These are phyloP conservation scores for Actinemys pallida DNA, from an alignment of 2,113 vertebrate species.

Conservation along the genomic window DNA sequence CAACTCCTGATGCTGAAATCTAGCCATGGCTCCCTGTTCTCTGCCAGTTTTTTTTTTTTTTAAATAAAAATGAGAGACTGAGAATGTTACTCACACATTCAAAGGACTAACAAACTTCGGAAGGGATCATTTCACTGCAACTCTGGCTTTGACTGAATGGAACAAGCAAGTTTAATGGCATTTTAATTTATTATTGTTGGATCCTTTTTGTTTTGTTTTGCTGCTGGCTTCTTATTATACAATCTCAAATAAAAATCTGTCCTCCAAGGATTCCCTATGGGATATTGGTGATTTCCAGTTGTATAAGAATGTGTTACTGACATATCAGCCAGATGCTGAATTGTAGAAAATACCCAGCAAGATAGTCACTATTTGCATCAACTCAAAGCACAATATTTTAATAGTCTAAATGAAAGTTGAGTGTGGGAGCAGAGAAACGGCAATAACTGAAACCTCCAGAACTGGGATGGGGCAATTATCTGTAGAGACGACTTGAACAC, in stretches of 20 bases:
- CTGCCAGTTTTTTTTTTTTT: neutral
- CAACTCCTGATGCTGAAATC: neutral
- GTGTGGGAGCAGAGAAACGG: rapidly evolving
- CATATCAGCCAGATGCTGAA: neutral
- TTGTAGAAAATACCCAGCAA: neutral
- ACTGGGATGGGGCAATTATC: neutral
- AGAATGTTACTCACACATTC: neutral
- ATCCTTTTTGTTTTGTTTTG: neutral
- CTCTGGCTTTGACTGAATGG: neutral
- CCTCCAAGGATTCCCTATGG: neutral
- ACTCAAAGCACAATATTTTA: rapidly evolving
- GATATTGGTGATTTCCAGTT: neutral
- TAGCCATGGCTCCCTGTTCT: neutral
- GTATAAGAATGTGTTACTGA: neutral
- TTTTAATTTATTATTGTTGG: rapidly evolving
- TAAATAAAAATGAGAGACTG: neutral
- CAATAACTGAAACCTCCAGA: neutral
- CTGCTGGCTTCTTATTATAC: neutral
- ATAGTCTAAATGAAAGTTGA: neutral
- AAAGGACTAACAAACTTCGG: neutral
- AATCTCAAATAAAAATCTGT: neutral
- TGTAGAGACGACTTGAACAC: neutral
- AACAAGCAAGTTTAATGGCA: neutral
- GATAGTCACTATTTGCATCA: neutral
- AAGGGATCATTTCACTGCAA: neutral